Conservation (phyloP, 2,797 vertebrate genomes). For the Setipinna tenuifilis region DNA sequence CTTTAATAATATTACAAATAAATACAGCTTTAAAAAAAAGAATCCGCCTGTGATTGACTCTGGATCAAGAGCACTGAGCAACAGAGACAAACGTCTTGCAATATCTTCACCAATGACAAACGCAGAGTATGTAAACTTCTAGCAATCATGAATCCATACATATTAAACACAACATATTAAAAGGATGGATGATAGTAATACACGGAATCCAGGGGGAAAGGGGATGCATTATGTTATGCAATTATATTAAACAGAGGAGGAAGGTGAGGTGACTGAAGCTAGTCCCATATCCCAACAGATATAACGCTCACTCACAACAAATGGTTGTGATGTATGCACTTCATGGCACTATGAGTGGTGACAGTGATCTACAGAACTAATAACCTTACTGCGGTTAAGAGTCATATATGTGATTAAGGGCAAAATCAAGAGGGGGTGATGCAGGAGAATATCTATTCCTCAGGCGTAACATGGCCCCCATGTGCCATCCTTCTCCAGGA, state of each 20-base stretch:
- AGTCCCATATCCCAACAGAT: background rate
- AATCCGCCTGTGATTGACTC: no score
- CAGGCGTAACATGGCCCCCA: background rate
- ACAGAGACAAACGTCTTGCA: background rate
- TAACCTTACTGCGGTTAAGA: background rate
- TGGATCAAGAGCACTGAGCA: background rate
- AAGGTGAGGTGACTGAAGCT: background rate
- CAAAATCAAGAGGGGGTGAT: background rate
- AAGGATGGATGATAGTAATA: background rate
- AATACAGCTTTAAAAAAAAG: background rate
- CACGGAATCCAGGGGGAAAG: background rate
- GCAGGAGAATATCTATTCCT: background rate
- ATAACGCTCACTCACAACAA: background rate
- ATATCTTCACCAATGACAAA: background rate
- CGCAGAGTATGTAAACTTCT: background rate
- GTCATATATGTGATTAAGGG: background rate
- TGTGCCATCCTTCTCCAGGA: background rate
- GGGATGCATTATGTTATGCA: background rate
- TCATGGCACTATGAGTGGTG: background rate
- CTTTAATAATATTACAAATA: background rate
- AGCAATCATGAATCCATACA: background rate
- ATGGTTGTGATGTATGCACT: background rate
- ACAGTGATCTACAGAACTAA: background rate
- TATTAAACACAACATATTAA: conserved; percentile 9
- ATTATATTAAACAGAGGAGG: background rate